Conservation (phyloP, 1,140 invertebrate genomes). For the Bombyx mandarina region DNA sequence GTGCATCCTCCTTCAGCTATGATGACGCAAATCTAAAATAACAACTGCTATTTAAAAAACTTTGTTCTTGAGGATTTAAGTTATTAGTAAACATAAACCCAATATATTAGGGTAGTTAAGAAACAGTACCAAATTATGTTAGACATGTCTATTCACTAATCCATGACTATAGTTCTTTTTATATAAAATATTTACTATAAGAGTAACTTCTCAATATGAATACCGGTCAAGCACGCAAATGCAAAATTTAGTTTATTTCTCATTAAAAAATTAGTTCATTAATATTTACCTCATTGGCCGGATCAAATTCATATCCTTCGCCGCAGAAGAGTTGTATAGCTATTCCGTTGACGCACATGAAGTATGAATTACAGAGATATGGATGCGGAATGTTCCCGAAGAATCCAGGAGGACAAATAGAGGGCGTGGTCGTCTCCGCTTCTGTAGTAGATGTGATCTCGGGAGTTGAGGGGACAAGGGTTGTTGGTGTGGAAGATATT, state of each 20-base stretch:
- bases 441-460: neutral
- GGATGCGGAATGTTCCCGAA: constrained; percentile 17
- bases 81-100: too few relatives aligned
- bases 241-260: neutral
- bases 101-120: too few relatives aligned
- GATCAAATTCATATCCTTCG: constrained; percentile 5
- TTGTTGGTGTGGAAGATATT: neutral
- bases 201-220: too few relatives aligned
- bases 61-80: too few relatives aligned
- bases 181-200: too few relatives aligned
- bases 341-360: constrained; percentile 5
- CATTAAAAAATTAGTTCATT: too few relatives aligned
- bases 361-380: constrained; percentile 14
- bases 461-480: neutral
- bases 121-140: too few relatives aligned
- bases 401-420: constrained; percentile 6
- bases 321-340: constrained; percentile 4
- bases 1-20: constrained; percentile 15
- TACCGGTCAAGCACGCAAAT: too few relatives aligned
- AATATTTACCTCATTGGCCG: neutral
- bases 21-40: constrained; percentile 3
- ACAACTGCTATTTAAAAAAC: neutral
- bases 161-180: too few relatives aligned
- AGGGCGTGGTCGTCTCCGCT: neutral
- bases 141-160: too few relatives aligned